A percentile compares a stretch with the other conserved stretches of the same genome.
phyloP scores from a whole-genome alignment of 2,888 invertebrate species.

The Eulithis testata region DNA sequence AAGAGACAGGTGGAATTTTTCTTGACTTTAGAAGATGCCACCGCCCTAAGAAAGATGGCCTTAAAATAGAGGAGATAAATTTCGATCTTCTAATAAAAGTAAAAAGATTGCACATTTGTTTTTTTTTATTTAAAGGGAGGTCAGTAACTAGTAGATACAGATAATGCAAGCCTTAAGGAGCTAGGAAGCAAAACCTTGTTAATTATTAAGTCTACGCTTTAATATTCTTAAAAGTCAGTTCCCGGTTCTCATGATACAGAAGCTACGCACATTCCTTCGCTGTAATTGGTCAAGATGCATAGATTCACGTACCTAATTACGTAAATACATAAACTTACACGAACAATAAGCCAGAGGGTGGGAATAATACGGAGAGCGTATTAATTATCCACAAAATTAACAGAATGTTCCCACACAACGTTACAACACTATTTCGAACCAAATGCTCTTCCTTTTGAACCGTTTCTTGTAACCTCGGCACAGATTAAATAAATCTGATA shows the following conservation, averaged over 20 bases:
- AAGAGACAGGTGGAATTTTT: constrained; percentile 43
- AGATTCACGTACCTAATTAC: constrained; percentile 42
- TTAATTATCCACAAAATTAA: constrained; percentile 42
- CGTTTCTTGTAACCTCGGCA: constrained; percentile 29
- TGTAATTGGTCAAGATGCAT: constrained; percentile 43
- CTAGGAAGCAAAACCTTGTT: not conserved
- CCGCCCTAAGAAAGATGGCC: not conserved
- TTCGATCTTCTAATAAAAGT: too few relatives aligned
- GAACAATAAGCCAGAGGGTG: constrained; percentile 43
- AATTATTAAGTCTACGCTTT: not conserved
- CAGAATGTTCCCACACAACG: constrained; percentile 39
- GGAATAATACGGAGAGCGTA: constrained; percentile 38
- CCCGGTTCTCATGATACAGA: constrained; percentile 38
- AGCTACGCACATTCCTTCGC: constrained; percentile 33
- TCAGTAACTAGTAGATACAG: too few relatives aligned
- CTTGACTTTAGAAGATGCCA: not conserved
- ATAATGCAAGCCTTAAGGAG: too few relatives aligned
- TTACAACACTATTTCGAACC: constrained; percentile 38
- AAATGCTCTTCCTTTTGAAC: constrained; percentile 27
- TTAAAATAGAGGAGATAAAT: too few relatives aligned
- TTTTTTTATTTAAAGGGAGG: too few relatives aligned
- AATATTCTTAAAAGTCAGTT: constrained; percentile 29
- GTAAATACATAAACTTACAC: constrained; percentile 38
- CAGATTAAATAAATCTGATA: constrained; percentile 9
- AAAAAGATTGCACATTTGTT: too few relatives aligned